phyloP scores from a whole-genome alignment of 2,113 vertebrate genomes.

The Urocynchramus pylzowi region DNA sequence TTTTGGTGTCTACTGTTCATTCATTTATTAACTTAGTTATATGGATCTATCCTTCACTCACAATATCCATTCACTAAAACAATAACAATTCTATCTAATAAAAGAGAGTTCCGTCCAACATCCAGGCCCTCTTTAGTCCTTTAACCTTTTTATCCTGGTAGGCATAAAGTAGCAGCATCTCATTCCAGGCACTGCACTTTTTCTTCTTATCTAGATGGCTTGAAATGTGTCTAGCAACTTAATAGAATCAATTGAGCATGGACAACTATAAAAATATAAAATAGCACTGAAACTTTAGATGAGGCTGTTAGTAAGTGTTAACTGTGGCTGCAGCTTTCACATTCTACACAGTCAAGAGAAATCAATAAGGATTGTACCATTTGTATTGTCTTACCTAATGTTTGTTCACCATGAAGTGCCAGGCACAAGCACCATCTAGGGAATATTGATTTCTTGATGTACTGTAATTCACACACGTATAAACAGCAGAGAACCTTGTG shows the following conservation, averaged over 20 bases:
- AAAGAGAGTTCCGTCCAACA: slow-evolving; percentile 31
- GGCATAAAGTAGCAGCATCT: slow-evolving; percentile 34
- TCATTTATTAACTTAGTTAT: slow-evolving; percentile 17
- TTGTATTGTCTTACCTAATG: slow-evolving; percentile 70
- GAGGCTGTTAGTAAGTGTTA: slow-evolving; percentile 62
- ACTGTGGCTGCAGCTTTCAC: slow-evolving; percentile 56
- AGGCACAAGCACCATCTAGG: slow-evolving; percentile 65
- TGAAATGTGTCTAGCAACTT: slow-evolving; percentile 61
- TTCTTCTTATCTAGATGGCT: slow-evolving; percentile 26
- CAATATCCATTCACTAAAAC: slow-evolving; percentile 17
- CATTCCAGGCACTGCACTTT: slow-evolving; percentile 20
- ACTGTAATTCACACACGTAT: slow-evolving; percentile 68
- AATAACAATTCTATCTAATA: slow-evolving; percentile 13
- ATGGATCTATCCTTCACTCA: background rate
- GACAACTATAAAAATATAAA: slow-evolving; percentile 61
- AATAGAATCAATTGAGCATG: slow-evolving; percentile 56
- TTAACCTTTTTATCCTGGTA: slow-evolving; percentile 39
- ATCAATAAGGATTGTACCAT: slow-evolving; percentile 71
- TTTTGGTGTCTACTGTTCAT: background rate
- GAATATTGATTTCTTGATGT: slow-evolving; percentile 71
- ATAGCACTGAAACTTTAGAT: slow-evolving; percentile 57
- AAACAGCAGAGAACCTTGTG: slow-evolving; percentile 58
- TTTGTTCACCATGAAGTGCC: slow-evolving; percentile 72
- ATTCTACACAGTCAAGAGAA: slow-evolving; percentile 60
- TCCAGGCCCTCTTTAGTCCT: slow-evolving; percentile 7